phyloP scores from a whole-genome alignment of 2,113 vertebrate genomes.

The Hirundichthys speculiger region DNA sequence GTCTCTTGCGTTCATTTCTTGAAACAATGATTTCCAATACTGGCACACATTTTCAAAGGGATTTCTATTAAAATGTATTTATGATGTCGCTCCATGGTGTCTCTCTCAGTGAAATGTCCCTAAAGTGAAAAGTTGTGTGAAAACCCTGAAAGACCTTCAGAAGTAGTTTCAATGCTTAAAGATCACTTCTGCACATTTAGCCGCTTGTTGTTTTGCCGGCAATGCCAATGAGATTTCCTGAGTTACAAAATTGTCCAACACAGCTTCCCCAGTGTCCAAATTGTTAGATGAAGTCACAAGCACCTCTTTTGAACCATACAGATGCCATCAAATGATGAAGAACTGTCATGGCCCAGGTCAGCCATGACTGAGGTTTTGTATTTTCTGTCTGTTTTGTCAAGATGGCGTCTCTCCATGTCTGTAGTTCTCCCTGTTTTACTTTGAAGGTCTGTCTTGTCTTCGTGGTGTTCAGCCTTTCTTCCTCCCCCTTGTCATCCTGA shows the following conservation, averaged over 20 bases:
- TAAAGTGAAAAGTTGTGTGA: conserved; percentile 12
- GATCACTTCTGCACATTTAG: neutral
- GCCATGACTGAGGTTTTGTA: too few relatives aligned
- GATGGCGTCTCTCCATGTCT: too few relatives aligned
- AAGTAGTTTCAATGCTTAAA: conserved; percentile 4
- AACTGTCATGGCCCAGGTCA: too few relatives aligned
- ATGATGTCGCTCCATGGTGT: conserved; percentile 1
- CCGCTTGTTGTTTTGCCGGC: neutral
- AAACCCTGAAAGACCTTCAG: conserved; percentile 12
- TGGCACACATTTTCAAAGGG: conserved; percentile 6
- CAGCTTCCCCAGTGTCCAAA: neutral
- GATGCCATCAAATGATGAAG: neutral
- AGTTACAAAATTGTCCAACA: neutral
- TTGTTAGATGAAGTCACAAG: conserved; percentile 5
- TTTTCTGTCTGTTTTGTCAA: too few relatives aligned
- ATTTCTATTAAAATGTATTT: conserved; percentile 7
- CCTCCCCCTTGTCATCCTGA: too few relatives aligned
- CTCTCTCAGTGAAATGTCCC: neutral
- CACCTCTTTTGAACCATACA: conserved; percentile 11
- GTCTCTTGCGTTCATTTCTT: conserved; percentile 21
- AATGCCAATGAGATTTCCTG: neutral
- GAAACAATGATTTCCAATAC: conserved; percentile 22
- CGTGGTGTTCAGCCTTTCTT: too few relatives aligned
- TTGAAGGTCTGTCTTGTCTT: too few relatives aligned
- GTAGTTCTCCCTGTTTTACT: too few relatives aligned